Conservation (phyloP, 1,140 invertebrate species). For the Leguminivora glycinivorella region DNA sequence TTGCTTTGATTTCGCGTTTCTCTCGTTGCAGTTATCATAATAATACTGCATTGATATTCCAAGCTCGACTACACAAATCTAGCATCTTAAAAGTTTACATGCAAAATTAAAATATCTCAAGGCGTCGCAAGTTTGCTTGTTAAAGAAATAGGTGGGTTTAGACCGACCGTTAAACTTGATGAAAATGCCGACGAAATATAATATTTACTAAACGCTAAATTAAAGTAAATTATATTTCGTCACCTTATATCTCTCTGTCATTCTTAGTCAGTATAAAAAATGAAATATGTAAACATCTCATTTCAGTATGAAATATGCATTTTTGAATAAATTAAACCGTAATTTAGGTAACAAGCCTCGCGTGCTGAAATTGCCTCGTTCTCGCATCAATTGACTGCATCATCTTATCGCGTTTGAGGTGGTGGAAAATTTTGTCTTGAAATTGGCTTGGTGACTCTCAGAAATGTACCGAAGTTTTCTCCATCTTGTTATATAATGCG, state of each 20-base stretch:
- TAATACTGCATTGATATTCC: slow-evolving; percentile 23
- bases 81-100: neutral
- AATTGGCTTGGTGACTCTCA: slow-evolving; percentile 1
- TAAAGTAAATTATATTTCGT: neutral
- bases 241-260: neutral
- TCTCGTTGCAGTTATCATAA: slow-evolving; percentile 19
- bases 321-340: slow-evolving; percentile 11
- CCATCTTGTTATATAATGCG: neutral
- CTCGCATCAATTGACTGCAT: slow-evolving; percentile 18
- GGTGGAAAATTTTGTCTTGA: neutral
- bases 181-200: neutral
- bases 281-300: neutral
- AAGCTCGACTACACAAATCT: neutral
- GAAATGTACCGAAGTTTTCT: neutral
- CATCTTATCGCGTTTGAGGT: slow-evolving; percentile 23
- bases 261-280: neutral
- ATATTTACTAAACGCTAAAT: neutral
- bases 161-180: too few relatives aligned
- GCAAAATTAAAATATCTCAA: neutral
- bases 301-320: neutral
- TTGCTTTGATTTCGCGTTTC: slow-evolving; percentile 20
- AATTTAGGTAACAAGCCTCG: slow-evolving; percentile 5
- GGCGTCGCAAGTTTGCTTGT: too few relatives aligned
- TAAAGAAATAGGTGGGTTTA: too few relatives aligned
- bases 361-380: slow-evolving; percentile 12